These are phyloP conservation scores for Monodelphis domestica DNA, from an alignment of 2,797 vertebrate species.

Conservation along the genomic window DNA sequence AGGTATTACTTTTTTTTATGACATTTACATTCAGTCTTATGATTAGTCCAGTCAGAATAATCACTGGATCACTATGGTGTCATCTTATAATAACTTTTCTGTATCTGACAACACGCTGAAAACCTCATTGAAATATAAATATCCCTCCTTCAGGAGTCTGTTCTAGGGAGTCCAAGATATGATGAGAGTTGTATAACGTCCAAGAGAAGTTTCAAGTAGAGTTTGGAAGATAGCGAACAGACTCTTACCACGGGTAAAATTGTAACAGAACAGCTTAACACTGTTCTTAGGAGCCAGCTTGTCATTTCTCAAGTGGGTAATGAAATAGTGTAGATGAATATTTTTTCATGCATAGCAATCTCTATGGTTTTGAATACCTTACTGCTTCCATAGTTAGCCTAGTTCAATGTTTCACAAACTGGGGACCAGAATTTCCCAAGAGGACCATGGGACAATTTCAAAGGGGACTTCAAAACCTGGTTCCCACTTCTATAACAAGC, in stretches of 20 bases:
- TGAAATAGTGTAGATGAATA: constrained; percentile 67
- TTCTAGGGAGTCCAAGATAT: constrained; percentile 72
- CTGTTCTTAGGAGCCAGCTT: constrained; percentile 61
- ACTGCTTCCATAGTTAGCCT: constrained; percentile 31
- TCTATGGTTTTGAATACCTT: constrained; percentile 53
- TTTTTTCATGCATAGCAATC: constrained; percentile 51
- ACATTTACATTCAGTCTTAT: constrained; percentile 61
- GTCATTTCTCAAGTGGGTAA: constrained; percentile 66
- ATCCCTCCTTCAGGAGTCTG: constrained; percentile 61
- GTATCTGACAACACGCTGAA: constrained; percentile 34
- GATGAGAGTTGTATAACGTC: constrained; percentile 55
- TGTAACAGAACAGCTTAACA: constrained; percentile 66
- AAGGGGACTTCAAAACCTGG: not conserved
- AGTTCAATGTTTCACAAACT: constrained; percentile 30
- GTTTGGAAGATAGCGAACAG: constrained; percentile 66
- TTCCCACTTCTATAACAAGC: not conserved
- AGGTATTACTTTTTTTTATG: constrained; percentile 51
- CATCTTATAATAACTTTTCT: constrained; percentile 54
- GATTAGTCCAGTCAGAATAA: constrained; percentile 52
- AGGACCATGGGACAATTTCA: not conserved
- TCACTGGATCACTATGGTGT: constrained; percentile 49
- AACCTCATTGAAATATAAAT: constrained; percentile 74
- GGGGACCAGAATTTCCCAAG: constrained; percentile 37
- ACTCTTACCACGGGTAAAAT: constrained; percentile 74
- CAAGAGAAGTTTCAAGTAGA: constrained; percentile 77